Base-by-base conservation (phyloP, 2,113 vertebrate genomes). In the Pampusana beccarii region DNA sequence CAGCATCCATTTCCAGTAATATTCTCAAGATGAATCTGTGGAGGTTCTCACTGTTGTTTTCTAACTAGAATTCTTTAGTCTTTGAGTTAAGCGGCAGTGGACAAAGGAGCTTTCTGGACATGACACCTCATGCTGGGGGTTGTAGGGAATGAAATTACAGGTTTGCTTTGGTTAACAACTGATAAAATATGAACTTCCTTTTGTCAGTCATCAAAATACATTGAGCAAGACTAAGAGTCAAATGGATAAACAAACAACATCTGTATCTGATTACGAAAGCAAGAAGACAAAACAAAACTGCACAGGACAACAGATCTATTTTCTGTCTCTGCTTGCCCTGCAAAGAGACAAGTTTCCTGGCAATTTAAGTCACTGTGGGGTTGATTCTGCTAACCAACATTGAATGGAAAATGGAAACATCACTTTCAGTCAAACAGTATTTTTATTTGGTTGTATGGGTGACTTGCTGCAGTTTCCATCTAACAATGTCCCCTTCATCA, bases 321-420 rank as follows among this genome's bases (percentile, higher is more conserved):
- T 21, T 7, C 75, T 90, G 90, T 92, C 90, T 92, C 89, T 12
- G n/a, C 70, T 65, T 91, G 86, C 92, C 92, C 95, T 87, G 80
- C 78, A 42, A 50, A 4, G 31, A 81, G 81, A 60, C 44, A 21
- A 38, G 17, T 11, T 71, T 40, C 38, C 84, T 28, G 54, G 64
- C 50, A 58, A 2, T 31, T 58, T 6, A 14, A 42, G 53, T 56
- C 65, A 3, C 86, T 44, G 64, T 48, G 88, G 74, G 85, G n/a
- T 29, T 74, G 75, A 23, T 58, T 31, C 60, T 70, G 50, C 48
- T 88, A 62, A 25, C 51, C 71, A n/a, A 36, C 67, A 28, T 40
- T 1, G 51, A 66, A 46, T 61, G 77, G 82, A 31, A 75, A 66
- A 40, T n/a, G 72, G 40, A 92, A 33, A 67, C 19, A 10, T 2